A percentile compares a stretch with the other conserved stretches of the same genome.
phyloP scores from a whole-genome alignment of 2,888 invertebrate species.

The Hedychridium roseum region DNA sequence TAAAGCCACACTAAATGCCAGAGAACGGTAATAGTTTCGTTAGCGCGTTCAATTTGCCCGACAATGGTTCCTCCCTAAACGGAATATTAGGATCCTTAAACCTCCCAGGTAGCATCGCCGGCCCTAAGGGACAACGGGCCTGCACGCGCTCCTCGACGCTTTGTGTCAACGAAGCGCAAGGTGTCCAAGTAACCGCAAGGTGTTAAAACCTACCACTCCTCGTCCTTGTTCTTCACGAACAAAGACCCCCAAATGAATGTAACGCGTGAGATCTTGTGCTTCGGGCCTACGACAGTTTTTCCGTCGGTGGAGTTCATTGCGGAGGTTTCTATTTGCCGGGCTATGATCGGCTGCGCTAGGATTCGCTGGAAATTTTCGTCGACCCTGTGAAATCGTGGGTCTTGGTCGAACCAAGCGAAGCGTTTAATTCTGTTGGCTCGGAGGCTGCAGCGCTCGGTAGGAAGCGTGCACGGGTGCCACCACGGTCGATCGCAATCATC shows the following conservation, averaged over 20 bases:
- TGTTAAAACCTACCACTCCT: constrained; percentile 25
- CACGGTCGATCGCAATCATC: constrained; percentile 56
- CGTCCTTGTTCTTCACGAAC: no score
- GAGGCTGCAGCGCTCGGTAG: constrained; percentile 46
- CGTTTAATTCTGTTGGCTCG: no score
- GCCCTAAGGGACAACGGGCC: constrained; percentile 23
- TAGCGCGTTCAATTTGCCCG: constrained; percentile 6
- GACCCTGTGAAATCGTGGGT: no score
- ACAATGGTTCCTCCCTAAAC: constrained; percentile 25
- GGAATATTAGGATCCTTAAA: constrained; percentile 41
- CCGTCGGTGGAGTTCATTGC: no score
- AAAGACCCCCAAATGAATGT: no score
- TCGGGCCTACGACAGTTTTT: no score
- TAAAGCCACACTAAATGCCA: no score
- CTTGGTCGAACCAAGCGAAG: no score
- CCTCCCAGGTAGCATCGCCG: constrained; percentile 42
- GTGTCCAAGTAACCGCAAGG: constrained; percentile 38
- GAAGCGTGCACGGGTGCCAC: constrained; percentile 37
- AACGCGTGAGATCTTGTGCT: no score
- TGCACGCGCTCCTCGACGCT: constrained; percentile 37
- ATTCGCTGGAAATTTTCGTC: constrained; percentile 35
- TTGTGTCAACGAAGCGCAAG: constrained; percentile 33
- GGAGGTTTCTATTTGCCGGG: no score
- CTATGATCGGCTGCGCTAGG: no score
- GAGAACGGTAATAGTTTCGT: constrained; percentile 21